Conservation (phyloP, 2,797 vertebrate genomes). For the Poeciliopsis infans region DNA sequence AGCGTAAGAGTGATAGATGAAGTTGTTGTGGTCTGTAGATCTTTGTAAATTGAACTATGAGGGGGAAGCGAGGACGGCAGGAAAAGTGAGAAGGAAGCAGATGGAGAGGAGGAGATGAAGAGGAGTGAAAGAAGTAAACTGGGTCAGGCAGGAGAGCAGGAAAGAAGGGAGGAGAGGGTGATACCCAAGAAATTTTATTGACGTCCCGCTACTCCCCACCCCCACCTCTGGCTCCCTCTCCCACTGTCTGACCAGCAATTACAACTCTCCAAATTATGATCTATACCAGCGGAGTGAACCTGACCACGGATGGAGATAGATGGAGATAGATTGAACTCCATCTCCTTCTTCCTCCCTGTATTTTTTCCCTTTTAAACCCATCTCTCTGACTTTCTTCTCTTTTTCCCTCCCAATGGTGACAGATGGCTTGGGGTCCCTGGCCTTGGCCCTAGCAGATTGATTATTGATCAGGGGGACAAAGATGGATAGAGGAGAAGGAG, state of each 20-base stretch:
- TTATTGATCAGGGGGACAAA: conserved; percentile 87
- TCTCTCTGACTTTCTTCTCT: conserved; percentile 16
- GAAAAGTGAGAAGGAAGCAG: conserved; percentile 58
- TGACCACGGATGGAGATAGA: conserved; percentile 76
- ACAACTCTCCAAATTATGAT: conserved; percentile 87
- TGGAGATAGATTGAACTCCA: conserved; percentile 75
- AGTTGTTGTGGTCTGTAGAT: conserved; percentile 63
- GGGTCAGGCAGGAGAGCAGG: conserved; percentile 66
- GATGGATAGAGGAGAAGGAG: conserved; percentile 82
- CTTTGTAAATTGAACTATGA: conserved; percentile 60
- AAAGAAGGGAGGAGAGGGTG: conserved; percentile 54
- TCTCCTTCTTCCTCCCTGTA: conserved; percentile 52
- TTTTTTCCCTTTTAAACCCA: conserved; percentile 1
- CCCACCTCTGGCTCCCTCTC: conserved; percentile 35
- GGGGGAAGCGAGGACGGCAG: conserved; percentile 58
- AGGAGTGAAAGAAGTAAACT: conserved; percentile 66
- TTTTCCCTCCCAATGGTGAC: conserved; percentile 72
- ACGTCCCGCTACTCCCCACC: conserved; percentile 42
- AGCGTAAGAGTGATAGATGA: conserved; percentile 52
- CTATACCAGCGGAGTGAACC: conserved; percentile 78
- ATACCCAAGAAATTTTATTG: conserved; percentile 79
- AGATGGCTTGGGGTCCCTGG: conserved; percentile 75
- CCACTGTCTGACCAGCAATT: conserved; percentile 82
- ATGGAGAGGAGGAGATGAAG: conserved; percentile 53
- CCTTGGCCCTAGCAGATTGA: conserved; percentile 83